Conservation (phyloP, 2,888 invertebrate species). For the Cephus spinipes region DNA sequence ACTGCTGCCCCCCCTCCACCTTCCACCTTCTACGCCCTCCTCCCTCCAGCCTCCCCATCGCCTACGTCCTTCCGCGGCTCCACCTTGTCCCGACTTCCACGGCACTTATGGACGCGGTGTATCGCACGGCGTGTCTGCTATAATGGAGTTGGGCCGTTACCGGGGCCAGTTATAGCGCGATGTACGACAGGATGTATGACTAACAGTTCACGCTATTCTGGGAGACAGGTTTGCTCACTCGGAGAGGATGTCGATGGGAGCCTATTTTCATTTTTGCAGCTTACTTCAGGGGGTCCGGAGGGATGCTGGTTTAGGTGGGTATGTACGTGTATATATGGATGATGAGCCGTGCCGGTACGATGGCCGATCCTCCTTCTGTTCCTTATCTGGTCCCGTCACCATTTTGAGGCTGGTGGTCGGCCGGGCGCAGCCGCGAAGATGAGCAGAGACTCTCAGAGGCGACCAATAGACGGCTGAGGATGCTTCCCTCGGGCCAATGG, state of each 20-base stretch:
- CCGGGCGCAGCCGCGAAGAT: slow-evolving; percentile 59
- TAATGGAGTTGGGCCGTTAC: slow-evolving; percentile 53
- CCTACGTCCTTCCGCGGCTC: slow-evolving; percentile 21
- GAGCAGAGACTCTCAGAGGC: slow-evolving; percentile 60
- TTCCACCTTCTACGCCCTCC: slow-evolving; percentile 4
- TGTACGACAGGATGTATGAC: slow-evolving; percentile 62
- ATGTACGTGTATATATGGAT: not conserved
- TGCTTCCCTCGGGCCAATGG: slow-evolving; percentile 61
- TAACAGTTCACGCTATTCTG: slow-evolving; percentile 60
- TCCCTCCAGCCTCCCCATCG: slow-evolving; percentile 15
- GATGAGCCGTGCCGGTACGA: not conserved
- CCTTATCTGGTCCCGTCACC: not conserved
- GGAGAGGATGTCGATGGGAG: slow-evolving; percentile 30
- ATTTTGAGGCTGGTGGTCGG: not conserved
- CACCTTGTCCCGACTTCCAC: slow-evolving; percentile 19
- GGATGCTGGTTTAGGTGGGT: not conserved
- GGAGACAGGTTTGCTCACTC: slow-evolving; percentile 49
- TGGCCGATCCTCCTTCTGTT: not conserved
- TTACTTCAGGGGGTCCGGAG: not conserved
- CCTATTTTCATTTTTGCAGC: not conserved
- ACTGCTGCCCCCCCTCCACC: slow-evolving; percentile 14
- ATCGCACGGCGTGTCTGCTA: slow-evolving; percentile 46
- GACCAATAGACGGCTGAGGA: slow-evolving; percentile 57
- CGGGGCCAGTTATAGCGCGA: slow-evolving; percentile 58
- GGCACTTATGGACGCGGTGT: slow-evolving; percentile 26